phyloP scores from a whole-genome alignment of 2,113 vertebrate genomes.

The Dromiciops gliroides region DNA sequence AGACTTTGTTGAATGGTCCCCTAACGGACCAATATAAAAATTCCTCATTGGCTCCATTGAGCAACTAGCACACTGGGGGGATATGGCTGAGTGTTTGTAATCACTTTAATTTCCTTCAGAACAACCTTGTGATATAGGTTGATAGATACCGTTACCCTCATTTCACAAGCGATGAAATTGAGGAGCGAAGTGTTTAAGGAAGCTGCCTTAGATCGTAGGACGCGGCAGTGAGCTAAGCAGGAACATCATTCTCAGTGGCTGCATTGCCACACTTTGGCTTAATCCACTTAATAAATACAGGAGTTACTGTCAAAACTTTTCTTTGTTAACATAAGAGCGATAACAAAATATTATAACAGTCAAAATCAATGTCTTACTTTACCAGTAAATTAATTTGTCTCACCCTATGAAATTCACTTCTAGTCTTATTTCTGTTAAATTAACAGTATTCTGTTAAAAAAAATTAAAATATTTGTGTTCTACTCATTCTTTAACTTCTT shows the following conservation, averaged over 20 bases:
- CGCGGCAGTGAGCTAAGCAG: neutral
- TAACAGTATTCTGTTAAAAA: conserved; percentile 36
- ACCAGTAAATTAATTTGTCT: conserved; percentile 37
- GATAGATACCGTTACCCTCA: conserved; percentile 2
- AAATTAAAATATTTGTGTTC: conserved; percentile 73
- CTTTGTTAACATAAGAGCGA: neutral
- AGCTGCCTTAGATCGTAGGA: neutral
- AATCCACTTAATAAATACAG: neutral
- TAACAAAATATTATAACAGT: neutral
- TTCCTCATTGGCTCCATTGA: neutral
- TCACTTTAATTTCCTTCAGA: conserved; percentile 20
- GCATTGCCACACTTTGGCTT: neutral
- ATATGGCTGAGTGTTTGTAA: conserved; percentile 19
- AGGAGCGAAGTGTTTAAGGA: conserved; percentile 20
- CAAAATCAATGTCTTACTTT: conserved; percentile 25
- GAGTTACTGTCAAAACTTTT: conserved; percentile 26
- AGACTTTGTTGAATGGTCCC: neutral
- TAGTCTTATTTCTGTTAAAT: conserved; percentile 43
- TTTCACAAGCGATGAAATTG: conserved; percentile 38
- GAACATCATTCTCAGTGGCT: neutral
- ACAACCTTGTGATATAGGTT: neutral
- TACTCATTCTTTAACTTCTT: conserved; percentile 76
- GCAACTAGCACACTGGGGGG: neutral
- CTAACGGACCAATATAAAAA: conserved; percentile 2
- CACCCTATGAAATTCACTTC: conserved; percentile 44